Evolutionary conservation across 2,797 vertebrate genomes (phyloP), one percentile per base, ranked within the genome.

Genomic region (Phalloptychus januarius): DNA sequence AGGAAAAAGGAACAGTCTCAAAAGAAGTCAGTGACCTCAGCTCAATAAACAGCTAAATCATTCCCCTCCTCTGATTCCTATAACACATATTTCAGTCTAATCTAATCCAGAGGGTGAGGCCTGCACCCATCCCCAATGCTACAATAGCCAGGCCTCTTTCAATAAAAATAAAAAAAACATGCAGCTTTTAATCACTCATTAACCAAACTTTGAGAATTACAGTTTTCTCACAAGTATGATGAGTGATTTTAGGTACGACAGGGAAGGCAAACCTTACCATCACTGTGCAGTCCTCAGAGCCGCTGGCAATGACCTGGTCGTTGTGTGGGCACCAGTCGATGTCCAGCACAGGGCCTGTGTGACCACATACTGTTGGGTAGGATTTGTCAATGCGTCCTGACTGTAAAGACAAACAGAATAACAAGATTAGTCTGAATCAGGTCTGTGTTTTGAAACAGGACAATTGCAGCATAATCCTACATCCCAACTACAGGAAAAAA

Each of bases 311-410:
- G 83, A 99, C 96, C 15, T 99, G 96, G 87, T 99, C 98, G 0
- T 99, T 98, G 82, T 99, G 97, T 52, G 98, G 98, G 84, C 98
- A 99, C 98, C 98, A 99, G 31, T 99, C 98, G 7, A 99, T 98
- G 94, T 99, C 98, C 73, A 99, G 94, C 93, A 99, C 98, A 0
- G 98, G 98, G 44, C 97, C 98, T 2, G 97, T 99, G 95, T 99
- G 98, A 42, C 98, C 98, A 84, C 98, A 99, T 81, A 99, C 98
- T 38, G 97, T 98, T 28, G 98, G 98, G 94, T 97, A 98, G 84
- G 98, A 96, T 90, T 99, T 98, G 93, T 99, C 98, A 79, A 99
- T 99, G 86, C 98, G 96, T 83, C 98, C 98, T 0, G 96, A 95
- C 98, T 99, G 95, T 74, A 79, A 90, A 89, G 85, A 89, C 56